Evolutionary conservation across 2,797 vertebrate genomes (phyloP).

Genomic region (Danio kyathit): DNA sequence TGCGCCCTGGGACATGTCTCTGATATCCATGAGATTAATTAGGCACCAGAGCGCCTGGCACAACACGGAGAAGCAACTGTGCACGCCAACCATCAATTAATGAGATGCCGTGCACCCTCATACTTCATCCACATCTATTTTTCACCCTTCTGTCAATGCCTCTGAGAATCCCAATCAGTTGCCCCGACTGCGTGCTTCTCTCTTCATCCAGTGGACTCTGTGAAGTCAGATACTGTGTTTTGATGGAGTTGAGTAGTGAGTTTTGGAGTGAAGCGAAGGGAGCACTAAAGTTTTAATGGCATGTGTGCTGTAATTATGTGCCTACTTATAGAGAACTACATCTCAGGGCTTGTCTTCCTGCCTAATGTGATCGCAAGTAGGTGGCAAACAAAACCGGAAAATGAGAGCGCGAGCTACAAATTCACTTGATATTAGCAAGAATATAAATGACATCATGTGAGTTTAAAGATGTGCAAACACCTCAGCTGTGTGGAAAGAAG

Average conservation of each 20-base stretch:
- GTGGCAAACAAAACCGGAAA: slow-evolving; percentile 50
- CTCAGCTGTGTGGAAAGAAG: slow-evolving; percentile 61
- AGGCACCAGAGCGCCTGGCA: slow-evolving; percentile 79
- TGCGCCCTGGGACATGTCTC: slow-evolving; percentile 75
- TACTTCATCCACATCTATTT: slow-evolving; percentile 69
- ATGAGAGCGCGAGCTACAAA: slow-evolving; percentile 57
- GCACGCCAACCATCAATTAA: slow-evolving; percentile 77
- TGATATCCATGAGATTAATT: slow-evolving; percentile 83
- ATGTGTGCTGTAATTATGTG: slow-evolving; percentile 46
- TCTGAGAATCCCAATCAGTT: slow-evolving; percentile 51
- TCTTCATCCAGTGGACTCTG: slow-evolving; percentile 30
- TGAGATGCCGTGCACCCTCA: slow-evolving; percentile 77
- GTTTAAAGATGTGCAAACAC: slow-evolving; percentile 37
- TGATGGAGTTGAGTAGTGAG: slow-evolving; percentile 42
- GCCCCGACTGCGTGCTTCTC: not conserved
- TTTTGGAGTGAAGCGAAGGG: slow-evolving; percentile 12
- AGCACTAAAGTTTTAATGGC: slow-evolving; percentile 45
- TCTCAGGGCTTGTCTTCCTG: slow-evolving; percentile 21
- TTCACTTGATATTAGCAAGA: slow-evolving; percentile 60
- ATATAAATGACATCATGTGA: slow-evolving; percentile 70
- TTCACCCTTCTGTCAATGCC: slow-evolving; percentile 39
- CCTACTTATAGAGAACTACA: slow-evolving; percentile 33
- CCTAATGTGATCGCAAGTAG: slow-evolving; percentile 42
- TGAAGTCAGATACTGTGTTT: slow-evolving; percentile 37
- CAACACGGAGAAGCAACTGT: slow-evolving; percentile 71